A percentile compares a stretch with the other conserved stretches of the same genome.
Conservation (phyloP, 2,113 vertebrate genomes). For the Engraulis encrasicolus region DNA sequence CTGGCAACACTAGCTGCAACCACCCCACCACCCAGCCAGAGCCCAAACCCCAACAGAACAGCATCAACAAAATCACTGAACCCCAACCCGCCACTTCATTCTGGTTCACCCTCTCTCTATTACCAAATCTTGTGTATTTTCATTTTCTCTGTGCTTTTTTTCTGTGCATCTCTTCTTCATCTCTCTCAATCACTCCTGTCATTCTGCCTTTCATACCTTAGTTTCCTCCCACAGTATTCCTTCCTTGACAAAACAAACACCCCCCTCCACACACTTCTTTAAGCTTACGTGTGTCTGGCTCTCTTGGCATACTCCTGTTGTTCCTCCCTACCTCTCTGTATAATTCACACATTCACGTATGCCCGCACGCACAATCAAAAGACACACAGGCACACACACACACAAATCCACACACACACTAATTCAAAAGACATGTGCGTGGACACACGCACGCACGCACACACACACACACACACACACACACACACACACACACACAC, state of each 20-base stretch:
- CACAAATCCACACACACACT: background rate
- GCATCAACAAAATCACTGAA: no score
- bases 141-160: background rate
- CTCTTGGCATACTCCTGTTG: background rate
- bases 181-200: background rate
- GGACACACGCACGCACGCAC: background rate
- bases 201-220: background rate
- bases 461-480: no score
- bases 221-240: background rate
- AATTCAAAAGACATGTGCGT: no score
- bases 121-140: background rate
- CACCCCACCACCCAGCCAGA: background rate
- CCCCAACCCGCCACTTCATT: no score
- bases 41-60: no score
- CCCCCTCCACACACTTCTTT: background rate
- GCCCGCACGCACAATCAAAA: background rate
- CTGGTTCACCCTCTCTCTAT: no score
- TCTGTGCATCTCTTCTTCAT: background rate
- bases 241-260: background rate
- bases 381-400: conserved; percentile 4
- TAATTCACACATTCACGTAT: background rate
- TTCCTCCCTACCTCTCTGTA: background rate
- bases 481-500: background rate
- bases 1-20: no score
- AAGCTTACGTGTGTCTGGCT: background rate